phyloP scores from a whole-genome alignment of 2,113 vertebrate genomes.

The Cettia cetti region DNA sequence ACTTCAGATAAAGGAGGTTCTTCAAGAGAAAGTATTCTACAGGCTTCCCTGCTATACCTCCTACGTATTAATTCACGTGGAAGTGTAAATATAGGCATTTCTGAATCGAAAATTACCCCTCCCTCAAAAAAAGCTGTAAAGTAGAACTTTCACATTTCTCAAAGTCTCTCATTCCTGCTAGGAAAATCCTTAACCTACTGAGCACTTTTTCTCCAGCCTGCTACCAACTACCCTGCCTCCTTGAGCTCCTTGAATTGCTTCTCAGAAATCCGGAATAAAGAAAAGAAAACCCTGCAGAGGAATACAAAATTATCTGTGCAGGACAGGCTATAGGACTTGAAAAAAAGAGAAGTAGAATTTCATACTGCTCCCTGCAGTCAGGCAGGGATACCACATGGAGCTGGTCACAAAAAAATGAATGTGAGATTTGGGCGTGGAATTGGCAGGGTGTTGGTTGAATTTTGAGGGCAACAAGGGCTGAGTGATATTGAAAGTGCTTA shows the following conservation, averaged over 20 bases:
- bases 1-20: not conserved
- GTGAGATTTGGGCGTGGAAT: not conserved
- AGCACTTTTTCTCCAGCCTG: not conserved
- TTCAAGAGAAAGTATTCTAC: not conserved
- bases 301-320: not conserved
- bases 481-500: not conserved
- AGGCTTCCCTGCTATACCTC: not conserved
- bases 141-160: not conserved
- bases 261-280: not conserved
- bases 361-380: not conserved
- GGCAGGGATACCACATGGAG: not conserved
- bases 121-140: not conserved
- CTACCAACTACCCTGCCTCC: not conserved
- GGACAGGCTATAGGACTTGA: not conserved
- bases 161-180: not conserved
- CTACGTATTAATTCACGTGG: not conserved
- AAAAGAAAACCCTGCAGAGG: not conserved
- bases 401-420: not conserved
- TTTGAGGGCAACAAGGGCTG: not conserved
- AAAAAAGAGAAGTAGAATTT: not conserved
- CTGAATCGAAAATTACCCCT: not conserved
- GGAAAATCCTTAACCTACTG: not conserved
- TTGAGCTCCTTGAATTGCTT: not conserved
- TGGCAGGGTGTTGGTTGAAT: not conserved
- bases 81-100: not conserved